A percentile compares a stretch with the other conserved stretches of the same genome.
These are phyloP conservation scores for Drosophila hawaiiensis DNA, from an alignment of 2,888 invertebrate genomes.

Conservation along the genomic window DNA sequence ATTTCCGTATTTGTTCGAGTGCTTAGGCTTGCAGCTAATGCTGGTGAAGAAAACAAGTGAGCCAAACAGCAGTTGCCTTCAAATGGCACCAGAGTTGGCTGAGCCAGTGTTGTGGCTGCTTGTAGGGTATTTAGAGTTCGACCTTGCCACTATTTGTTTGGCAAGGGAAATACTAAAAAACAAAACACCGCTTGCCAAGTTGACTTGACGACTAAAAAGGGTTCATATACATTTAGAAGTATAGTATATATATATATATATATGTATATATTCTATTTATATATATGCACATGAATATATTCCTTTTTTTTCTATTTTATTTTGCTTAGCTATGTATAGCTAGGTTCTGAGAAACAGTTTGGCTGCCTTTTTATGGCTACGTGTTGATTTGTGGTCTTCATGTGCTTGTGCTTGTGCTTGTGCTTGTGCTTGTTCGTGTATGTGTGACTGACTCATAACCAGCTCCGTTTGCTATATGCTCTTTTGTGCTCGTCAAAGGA, in stretches of 20 bases:
- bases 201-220: slow-evolving; percentile 47
- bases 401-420: slow-evolving; percentile 6
- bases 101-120: background rate
- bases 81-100: background rate
- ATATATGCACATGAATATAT: background rate
- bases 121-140: slow-evolving; percentile 18
- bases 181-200: slow-evolving; percentile 22
- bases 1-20: slow-evolving; percentile 46
- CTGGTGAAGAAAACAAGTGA: background rate
- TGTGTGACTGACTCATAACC: slow-evolving; percentile 47
- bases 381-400: slow-evolving; percentile 64
- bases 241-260: background rate
- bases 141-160: slow-evolving; percentile 1
- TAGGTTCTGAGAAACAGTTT: slow-evolving; percentile 25
- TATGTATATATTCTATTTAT: background rate
- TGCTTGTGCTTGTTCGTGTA: slow-evolving; percentile 20
- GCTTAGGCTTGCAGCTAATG: slow-evolving; percentile 15
- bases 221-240: slow-evolving; percentile 26
- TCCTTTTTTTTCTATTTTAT: background rate
- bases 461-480: slow-evolving; percentile 45
- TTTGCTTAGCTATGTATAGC: slow-evolving; percentile 36
- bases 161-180: slow-evolving; percentile 23
- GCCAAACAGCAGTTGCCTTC: background rate
- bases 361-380: slow-evolving; percentile 46
- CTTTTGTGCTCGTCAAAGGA: slow-evolving; percentile 42